Evolutionary conservation across 53 echinoderm and acorn worm species (phyloP), one percentile per base, ranked within the genome.

Genomic region (Holothuria scabra): DNA sequence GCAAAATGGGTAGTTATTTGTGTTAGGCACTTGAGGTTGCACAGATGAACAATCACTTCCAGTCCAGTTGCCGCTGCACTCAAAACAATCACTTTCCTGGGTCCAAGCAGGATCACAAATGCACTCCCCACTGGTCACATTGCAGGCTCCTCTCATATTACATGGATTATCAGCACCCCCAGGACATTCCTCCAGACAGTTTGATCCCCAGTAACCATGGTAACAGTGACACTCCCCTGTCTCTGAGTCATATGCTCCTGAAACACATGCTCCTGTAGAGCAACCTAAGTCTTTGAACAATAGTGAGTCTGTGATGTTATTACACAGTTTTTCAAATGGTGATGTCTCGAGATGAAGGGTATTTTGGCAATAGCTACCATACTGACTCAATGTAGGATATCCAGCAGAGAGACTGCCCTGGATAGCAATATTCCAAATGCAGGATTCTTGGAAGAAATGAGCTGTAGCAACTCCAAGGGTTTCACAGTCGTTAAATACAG

Each of bases 21-120:
- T 86, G 26, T 58, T 86, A 33, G 84, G 85, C 57, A 65, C 59
- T 9, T 80, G 66, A 2, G 92, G 90, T 28, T 66, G 64, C 48
- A 75, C 84, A n/a, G 88, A 74, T 5, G 78, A 80, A 44, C 95
- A 95, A 22, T 92, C 84, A 20, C 80, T 78, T 28, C 92, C 95
- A 76, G 92, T 86, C 95, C 95, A 95, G 16, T 90, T 87, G 29
- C 68, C 59, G 9, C 67, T 86, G 81, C 95, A 95, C 58, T 86
- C 84, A 12, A 90, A 88, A 67, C 95, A 95, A 71, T 92, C 84
- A 76, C 88, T 95, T 32, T 58, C 87, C 67, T 87, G 71, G 57
- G 85, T 84, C 92, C 92, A 95, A 20, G 92, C 87, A 22, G 88
- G 80, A 21, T 88, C 92, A 84, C 95, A 95, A 44, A 84, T 82